A percentile compares a stretch with the other conserved stretches of the same genome.
These are phyloP conservation scores for Entomobrya proxima DNA, from an alignment of 2,888 invertebrate species.

Conservation along the genomic window DNA sequence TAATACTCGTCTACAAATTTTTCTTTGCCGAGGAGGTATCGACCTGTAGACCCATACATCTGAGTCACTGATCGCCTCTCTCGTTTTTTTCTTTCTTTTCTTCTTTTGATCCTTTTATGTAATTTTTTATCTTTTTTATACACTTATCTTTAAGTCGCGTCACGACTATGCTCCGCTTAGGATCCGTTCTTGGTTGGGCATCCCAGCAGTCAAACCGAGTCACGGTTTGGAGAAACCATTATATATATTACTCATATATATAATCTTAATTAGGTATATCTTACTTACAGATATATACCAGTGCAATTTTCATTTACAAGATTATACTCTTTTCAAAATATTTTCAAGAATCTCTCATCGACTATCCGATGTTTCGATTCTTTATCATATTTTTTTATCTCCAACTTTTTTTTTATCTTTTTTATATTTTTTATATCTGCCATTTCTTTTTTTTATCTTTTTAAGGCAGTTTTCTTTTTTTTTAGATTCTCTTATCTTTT, in stretches of 20 bases:
- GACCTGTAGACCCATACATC: not conserved
- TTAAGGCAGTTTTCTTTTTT: not conserved
- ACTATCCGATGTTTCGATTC: not conserved
- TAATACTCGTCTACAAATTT: not conserved
- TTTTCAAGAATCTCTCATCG: not conserved
- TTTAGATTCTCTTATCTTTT: constrained; percentile 1
- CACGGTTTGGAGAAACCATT: constrained; percentile 70
- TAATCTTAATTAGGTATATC: constrained; percentile 5
- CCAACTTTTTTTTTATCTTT: not conserved
- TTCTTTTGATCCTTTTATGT: not conserved
- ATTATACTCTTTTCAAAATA: not conserved
- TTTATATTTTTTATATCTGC: constrained; percentile 8
- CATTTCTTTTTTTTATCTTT: not conserved
- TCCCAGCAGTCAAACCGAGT: constrained; percentile 72
- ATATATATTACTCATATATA: constrained; percentile 12
- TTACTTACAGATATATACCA: constrained; percentile 12
- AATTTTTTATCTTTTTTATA: constrained; percentile 22
- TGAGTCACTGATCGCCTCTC: not conserved
- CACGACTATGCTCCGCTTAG: constrained; percentile 71
- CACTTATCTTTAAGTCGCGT: constrained; percentile 50
- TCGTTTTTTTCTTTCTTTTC: not conserved
- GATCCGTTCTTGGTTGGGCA: constrained; percentile 24
- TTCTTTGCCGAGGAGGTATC: not conserved
- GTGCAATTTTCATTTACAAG: not conserved
- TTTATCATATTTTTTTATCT: not conserved